Conservation (phyloP, 2,888 invertebrate species). For the Harpalus rubripes region DNA sequence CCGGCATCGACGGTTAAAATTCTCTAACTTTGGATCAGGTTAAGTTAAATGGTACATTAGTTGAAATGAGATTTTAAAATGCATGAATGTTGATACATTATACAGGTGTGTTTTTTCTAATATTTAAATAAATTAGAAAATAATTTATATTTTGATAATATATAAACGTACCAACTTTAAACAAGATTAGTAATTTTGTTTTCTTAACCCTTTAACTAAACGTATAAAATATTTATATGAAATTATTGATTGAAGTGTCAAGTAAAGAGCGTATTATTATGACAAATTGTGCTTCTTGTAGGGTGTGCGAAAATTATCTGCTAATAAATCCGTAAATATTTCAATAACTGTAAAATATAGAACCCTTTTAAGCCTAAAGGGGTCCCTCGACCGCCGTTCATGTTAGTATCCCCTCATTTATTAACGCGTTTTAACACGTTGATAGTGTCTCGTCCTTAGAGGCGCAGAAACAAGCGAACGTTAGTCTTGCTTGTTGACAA, state of each 20-base stretch:
- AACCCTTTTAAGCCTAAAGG: constrained; percentile 52
- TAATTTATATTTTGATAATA: too few relatives aligned
- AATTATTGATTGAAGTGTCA: not conserved
- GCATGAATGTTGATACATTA: too few relatives aligned
- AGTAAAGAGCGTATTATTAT: not conserved
- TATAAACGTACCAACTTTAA: too few relatives aligned
- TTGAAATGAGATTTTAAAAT: too few relatives aligned
- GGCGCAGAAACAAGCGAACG: constrained; percentile 39
- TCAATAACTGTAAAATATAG: constrained; percentile 51
- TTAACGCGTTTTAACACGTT: constrained; percentile 60
- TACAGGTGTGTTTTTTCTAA: too few relatives aligned
- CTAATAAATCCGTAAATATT: constrained; percentile 52
- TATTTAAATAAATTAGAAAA: too few relatives aligned
- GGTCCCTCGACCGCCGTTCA: constrained; percentile 31
- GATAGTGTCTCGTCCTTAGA: constrained; percentile 62
- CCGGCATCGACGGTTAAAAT: too few relatives aligned
- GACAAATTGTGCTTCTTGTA: not conserved
- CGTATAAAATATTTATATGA: not conserved
- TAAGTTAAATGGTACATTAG: too few relatives aligned
- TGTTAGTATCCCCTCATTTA: constrained; percentile 55
- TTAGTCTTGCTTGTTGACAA: constrained; percentile 58
- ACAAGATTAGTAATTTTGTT: too few relatives aligned
- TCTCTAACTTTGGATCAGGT: too few relatives aligned
- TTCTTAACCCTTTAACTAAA: not conserved
- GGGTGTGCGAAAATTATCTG: constrained; percentile 28